Base-by-base conservation (phyloP, 2,797 vertebrate genomes). In the Sorex maritimensis region DNA sequence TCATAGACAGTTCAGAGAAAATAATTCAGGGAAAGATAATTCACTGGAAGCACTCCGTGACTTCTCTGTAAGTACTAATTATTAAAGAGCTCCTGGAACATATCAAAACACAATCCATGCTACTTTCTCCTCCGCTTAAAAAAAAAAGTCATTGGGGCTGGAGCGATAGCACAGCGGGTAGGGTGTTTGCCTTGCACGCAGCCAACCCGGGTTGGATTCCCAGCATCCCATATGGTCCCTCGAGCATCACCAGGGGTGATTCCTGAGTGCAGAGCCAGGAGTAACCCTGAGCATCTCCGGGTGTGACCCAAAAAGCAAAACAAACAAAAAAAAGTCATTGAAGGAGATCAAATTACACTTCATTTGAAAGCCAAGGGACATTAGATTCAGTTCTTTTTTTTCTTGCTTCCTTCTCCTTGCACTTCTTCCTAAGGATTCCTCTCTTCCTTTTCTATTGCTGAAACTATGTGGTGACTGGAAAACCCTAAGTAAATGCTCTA, bases 281-380 rank as follows among this genome's bases (percentile, higher is more conserved):
- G 34, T 34, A 34, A 34, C 34, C 34, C 34, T 34, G 34, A 34
- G 34, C 34, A 34, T 34, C 34, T 1, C 34, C 34, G 34, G 34
- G 34, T 34, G 34, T 34, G 34, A 34, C 34, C 34, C 34, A 13
- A 73, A 30, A 23, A 88, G n/a, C n/a, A n/a, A n/a, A n/a, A n/a
- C n/a, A n/a, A n/a, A n/a, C n/a, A 13, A 73, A 30, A 23, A 88
- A 6, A 77, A n/a, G 24, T 19, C 11, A 72, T 30, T 85, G 74
- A 30, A 85, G 79, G 58, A 87, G 41, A 73, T 44, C 38, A 30
- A 19, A 61, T 58, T 87, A 28, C 12, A 73, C 10, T 30, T 81
- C 24, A 77, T 41, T 84, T 90, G 44, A 38, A 77, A 68, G 84
- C 46, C 28, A 80, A 83, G 24, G 21, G 71, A 55, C 17, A 85